Evolutionary conservation across 2,888 invertebrate genomes (phyloP), one percentile per base, ranked within the genome.

Genomic region (Ischnura elegans): DNA sequence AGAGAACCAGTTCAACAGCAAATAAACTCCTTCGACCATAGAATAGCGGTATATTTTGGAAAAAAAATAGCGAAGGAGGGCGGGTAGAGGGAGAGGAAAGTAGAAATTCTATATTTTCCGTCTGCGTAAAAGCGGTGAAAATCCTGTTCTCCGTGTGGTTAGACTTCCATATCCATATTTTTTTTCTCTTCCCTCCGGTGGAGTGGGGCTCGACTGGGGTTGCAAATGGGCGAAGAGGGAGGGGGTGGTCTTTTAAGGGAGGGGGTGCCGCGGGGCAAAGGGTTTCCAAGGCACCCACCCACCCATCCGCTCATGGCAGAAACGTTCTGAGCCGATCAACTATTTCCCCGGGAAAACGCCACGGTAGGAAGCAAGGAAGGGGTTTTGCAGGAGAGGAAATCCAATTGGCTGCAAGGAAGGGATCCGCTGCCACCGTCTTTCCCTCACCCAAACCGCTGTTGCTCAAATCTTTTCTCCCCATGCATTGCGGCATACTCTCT

Each of bases 1-100:
- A 36, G 76, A 76, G 76, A 76, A 76, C 76, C 76, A 76, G 36
- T 76, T 76, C 76, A 76, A 76, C 76, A 76, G 76, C 36, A 76
- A 76, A 76, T 76, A 76, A 76, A 76, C 76, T 76, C 76, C 76
- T 76, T 76, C 36, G 76, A 36, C 76, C 36, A n/a, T 6, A 36
- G 76, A 76, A n/a, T n/a, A n/a, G 76, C 76, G 76, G 76, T 13
- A 76, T 76, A 76, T 76, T 13, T 76, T 29, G 36, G 16, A 51
- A 21, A 55, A 55, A 76, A 76, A 76, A 36, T 36, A 76, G 36
- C 76, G n/a, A 4, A 76, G 76, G 29, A 36, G 16, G 47, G 47
- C 16, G 47, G 47, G 47, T 16, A 10, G 47, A 61, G 19, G 61
- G 2, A 61, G 61, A 16, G 55, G 2, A 8, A 61, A 16, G 36